Percentiles rank a stretch among this genome's conserved stretches.
These are phyloP conservation scores for Cosmia trapezina DNA, from an alignment of 2,888 invertebrate species.

Conservation along the genomic window DNA sequence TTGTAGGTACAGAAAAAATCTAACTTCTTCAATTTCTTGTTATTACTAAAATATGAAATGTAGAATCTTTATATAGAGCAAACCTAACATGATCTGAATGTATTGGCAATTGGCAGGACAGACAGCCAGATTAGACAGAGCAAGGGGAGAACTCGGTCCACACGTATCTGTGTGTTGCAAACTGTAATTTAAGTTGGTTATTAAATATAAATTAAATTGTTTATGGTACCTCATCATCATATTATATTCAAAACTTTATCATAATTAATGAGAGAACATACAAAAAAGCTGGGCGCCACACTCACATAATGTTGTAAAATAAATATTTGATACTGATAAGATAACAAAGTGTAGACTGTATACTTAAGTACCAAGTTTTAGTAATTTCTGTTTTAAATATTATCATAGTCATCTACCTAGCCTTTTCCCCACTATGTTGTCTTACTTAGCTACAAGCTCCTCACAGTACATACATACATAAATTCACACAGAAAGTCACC, in stretches of 20 bases:
- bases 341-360: not conserved
- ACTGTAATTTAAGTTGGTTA: no score
- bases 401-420: not conserved
- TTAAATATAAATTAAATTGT: no score
- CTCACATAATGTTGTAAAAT: not conserved
- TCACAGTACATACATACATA: no score
- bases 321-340: slow-evolving; percentile 53
- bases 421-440: no score
- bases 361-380: slow-evolving; percentile 6
- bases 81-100: not conserved
- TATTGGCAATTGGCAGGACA: not conserved
- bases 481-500: no score
- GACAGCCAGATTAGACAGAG: not conserved
- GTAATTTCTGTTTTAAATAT: slow-evolving; percentile 16
- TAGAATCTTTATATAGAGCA: no score
- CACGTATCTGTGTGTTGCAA: not conserved
- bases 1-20: not conserved
- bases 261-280: not conserved
- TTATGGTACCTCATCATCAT: not conserved
- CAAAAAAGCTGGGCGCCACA: not conserved
- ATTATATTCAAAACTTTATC: not conserved
- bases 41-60: not conserved
- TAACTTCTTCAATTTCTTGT: not conserved
- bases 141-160: not conserved
- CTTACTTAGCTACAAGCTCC: no score